A percentile compares a stretch with the other conserved stretches of the same genome.
Evolutionary conservation across 2,888 invertebrate genomes (phyloP).

Genomic region (Drosophila eohydei): DNA sequence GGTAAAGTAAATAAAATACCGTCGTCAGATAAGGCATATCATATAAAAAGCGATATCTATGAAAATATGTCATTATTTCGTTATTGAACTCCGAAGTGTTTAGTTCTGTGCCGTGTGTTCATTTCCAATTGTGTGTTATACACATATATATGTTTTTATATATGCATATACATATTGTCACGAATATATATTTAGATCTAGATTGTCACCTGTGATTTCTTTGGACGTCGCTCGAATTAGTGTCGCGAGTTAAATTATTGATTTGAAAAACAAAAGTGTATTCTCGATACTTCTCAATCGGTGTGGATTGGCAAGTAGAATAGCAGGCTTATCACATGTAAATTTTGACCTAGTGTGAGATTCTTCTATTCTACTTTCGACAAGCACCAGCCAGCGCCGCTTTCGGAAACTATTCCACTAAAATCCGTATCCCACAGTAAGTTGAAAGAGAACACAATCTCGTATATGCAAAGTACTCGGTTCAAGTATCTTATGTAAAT

Average conservation of each 20-base stretch:
- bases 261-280: not conserved
- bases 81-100: constrained; percentile 76
- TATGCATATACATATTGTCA: constrained; percentile 1
- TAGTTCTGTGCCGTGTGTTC: constrained; percentile 42
- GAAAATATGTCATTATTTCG: constrained; percentile 80
- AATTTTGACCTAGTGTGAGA: constrained; percentile 64
- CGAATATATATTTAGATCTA: constrained; percentile 5
- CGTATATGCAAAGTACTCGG: constrained; percentile 1
- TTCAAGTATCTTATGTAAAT: constrained; percentile 48
- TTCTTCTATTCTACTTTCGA: constrained; percentile 81
- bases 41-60: constrained; percentile 81
- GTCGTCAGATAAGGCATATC: constrained; percentile 71
- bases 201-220: constrained; percentile 16
- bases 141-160: not conserved
- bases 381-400: constrained; percentile 62
- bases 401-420: not conserved
- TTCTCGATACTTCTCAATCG: constrained; percentile 21
- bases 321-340: constrained; percentile 80
- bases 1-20: constrained; percentile 72
- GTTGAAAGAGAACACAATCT: constrained; percentile 12
- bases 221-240: constrained; percentile 18
- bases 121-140: constrained; percentile 4
- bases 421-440: constrained; percentile 27
- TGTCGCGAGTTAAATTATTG: constrained; percentile 9
- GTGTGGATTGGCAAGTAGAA: constrained; percentile 76